Base-by-base conservation (phyloP, 2,113 vertebrate species). In the Corythornis vintsioides region DNA sequence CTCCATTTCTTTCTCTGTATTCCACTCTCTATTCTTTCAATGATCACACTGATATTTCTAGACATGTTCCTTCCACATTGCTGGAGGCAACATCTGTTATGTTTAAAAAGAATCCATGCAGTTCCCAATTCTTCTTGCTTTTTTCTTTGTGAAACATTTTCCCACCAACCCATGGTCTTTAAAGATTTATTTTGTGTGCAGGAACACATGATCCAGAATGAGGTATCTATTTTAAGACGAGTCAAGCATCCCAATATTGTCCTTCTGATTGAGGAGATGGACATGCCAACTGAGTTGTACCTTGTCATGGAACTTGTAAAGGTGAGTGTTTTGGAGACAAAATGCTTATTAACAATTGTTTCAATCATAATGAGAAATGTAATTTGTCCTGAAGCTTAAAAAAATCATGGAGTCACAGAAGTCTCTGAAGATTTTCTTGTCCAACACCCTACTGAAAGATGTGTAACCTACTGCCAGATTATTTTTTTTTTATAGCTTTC, bases 161-260 rank as follows among this genome's bases (percentile, higher is more conserved):
- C 77, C 64, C n/a, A 61, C 43, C 20, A 70, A 88, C 47, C 15
- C 14, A 1, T 28, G 63, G 42, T 88, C 15, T 95, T 21, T 86
- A 38, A 75, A 71, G 10, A 28, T 83, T 88, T 96, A n/a, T 87
- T 61, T 63, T 93, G 14, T 82, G 59, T 96, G 43, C 95, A 99
- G 99, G 99, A 99, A 42, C 99, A 99, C 94, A 99, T 99, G 99
- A 99, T 99, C 89, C 99, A 99, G 96, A 99, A 99, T 10, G 99
- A 99, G 85, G 99, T 99, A 63, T 98, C 99, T 47, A 99, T 99
- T 96, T 97, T 99, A 82, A 98, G 99, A 55, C 98, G 98, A 87
- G 99, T 99, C 83, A 99, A 99, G 94, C 99, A 99, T 91, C 99
- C 99, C 91, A 99, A 99, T 92, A 99, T 99, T 17, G 99, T 99